These are phyloP conservation scores for Pantala flavescens DNA, from an alignment of 1,140 invertebrate species.

Conservation along the genomic window DNA sequence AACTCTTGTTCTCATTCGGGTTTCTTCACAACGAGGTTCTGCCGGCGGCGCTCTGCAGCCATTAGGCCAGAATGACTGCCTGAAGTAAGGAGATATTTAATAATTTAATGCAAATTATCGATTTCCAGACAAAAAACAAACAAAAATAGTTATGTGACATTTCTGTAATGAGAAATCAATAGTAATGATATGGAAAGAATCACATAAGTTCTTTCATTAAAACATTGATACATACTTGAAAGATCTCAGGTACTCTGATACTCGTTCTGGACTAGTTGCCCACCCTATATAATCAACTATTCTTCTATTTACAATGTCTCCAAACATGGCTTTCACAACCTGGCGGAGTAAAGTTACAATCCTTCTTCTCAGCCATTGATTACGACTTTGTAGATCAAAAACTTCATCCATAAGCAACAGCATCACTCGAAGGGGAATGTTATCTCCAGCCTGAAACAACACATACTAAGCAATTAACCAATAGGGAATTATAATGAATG, in stretches of 20 bases:
- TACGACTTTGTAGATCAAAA: conserved; percentile 76
- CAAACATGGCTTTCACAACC: conserved; percentile 61
- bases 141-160: no score
- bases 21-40: conserved; percentile 54
- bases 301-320: conserved; percentile 76
- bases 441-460: conserved; percentile 56
- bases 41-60: conserved; percentile 50
- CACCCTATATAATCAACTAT: conserved; percentile 86
- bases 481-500: conserved; percentile 12
- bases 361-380: conserved; percentile 75
- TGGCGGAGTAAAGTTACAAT: conserved; percentile 71
- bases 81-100: conserved; percentile 30
- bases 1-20: conserved; percentile 67
- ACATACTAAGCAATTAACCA: conserved; percentile 8
- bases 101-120: no score
- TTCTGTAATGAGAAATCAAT: background rate
- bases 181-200: background rate
- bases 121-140: no score
- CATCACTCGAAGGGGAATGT: conserved; percentile 78
- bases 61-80: conserved; percentile 69
- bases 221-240: conserved; percentile 58
- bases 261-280: conserved; percentile 77
- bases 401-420: conserved; percentile 82
- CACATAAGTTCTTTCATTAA: conserved; percentile 14
- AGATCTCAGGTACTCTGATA: conserved; percentile 75